Conservation (phyloP, 1,140 invertebrate species). For the Diprion similis region DNA sequence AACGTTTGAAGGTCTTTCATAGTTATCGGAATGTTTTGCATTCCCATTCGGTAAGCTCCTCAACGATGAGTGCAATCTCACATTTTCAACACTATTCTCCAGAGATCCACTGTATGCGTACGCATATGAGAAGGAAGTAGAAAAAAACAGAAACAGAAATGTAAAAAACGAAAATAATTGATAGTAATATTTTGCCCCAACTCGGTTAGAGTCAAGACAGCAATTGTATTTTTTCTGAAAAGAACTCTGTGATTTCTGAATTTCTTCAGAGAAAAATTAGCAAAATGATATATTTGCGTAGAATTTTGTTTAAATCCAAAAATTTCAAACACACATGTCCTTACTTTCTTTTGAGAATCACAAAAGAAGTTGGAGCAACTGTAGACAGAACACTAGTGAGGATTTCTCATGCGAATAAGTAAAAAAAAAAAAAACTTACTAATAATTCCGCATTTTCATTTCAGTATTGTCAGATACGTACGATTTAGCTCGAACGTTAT, state of each 20-base stretch:
- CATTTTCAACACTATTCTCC: conserved; percentile 31
- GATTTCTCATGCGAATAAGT: conserved; percentile 2
- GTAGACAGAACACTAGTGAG: too few relatives aligned
- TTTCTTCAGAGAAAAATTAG: too few relatives aligned
- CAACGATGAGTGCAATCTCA: conserved; percentile 29
- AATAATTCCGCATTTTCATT: not conserved
- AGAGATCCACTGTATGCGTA: conserved; percentile 33
- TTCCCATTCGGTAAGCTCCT: conserved; percentile 38
- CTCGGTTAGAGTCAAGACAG: too few relatives aligned
- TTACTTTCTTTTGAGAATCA: too few relatives aligned
- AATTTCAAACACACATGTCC: too few relatives aligned
- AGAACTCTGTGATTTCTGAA: too few relatives aligned
- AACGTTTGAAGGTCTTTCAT: conserved; percentile 62
- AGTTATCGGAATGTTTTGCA: conserved; percentile 19
- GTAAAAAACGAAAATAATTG: not conserved
- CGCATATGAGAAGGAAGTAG: too few relatives aligned
- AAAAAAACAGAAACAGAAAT: not conserved
- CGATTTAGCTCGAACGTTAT: conserved; percentile 65
- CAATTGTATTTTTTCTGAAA: too few relatives aligned
- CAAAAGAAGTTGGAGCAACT: too few relatives aligned
- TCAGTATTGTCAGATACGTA: conserved; percentile 28
- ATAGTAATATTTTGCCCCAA: too few relatives aligned
- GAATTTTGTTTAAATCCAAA: too few relatives aligned
- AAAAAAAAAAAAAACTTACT: not conserved
- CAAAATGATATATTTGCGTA: too few relatives aligned